These are phyloP conservation scores for Myzus persicae DNA, from an alignment of 1,140 invertebrate genomes.

Conservation along the genomic window DNA sequence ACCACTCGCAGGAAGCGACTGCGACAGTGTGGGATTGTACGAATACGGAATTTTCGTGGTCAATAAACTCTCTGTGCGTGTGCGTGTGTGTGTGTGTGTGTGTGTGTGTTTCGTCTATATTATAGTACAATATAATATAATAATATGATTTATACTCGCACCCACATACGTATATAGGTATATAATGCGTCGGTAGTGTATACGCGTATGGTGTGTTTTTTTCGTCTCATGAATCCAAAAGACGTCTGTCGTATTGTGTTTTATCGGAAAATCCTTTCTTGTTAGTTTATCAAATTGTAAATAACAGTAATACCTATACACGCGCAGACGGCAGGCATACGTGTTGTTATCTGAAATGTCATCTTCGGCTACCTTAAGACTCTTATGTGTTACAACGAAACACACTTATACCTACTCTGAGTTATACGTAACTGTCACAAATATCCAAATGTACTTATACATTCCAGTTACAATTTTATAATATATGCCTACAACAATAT, in stretches of 20 bases:
- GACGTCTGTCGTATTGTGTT: neutral
- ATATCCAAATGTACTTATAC: neutral
- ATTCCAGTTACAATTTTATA: neutral
- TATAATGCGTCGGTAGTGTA: neutral
- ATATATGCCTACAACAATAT: neutral
- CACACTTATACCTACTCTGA: neutral
- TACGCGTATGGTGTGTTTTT: neutral
- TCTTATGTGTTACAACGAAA: neutral
- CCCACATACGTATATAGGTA: neutral
- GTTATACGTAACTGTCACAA: neutral
- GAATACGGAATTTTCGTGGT: slow-evolving; percentile 45
- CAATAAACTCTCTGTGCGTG: slow-evolving; percentile 15
- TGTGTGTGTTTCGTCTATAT: neutral
- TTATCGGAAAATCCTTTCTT: neutral
- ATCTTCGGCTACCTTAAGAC: neutral
- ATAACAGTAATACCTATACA: neutral
- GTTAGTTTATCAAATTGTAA: neutral
- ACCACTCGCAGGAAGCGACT: neutral
- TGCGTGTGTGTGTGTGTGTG: too few species aligned
- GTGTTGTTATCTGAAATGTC: neutral
- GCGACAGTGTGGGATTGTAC: slow-evolving; percentile 10
- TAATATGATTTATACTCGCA: neutral
- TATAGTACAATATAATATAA: neutral
- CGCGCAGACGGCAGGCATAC: neutral
- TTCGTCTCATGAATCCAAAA: neutral